A percentile compares a stretch with the other conserved stretches of the same genome.
Evolutionary conservation across 2,888 invertebrate species (phyloP).

Genomic region (Eudasyphora cyanicolor): DNA sequence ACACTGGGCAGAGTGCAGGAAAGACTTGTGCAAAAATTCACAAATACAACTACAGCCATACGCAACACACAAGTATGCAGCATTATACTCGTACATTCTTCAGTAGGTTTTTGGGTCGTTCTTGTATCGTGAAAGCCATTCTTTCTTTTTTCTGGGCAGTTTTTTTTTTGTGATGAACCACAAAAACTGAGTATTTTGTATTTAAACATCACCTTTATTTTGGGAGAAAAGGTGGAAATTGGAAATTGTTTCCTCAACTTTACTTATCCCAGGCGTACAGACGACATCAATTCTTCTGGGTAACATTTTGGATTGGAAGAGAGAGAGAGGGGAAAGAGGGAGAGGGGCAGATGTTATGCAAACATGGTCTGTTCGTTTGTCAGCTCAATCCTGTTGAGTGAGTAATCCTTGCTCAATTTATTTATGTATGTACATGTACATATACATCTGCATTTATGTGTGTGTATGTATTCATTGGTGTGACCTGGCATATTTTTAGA

Average conservation of each 20-base stretch:
- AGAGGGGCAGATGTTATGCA: no score
- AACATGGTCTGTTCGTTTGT: neutral
- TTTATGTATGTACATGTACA: no score
- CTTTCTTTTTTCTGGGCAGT: neutral
- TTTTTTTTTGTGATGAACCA: neutral
- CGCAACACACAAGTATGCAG: neutral
- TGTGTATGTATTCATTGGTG: neutral
- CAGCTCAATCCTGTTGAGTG: neutral
- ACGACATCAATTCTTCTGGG: neutral
- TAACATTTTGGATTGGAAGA: neutral
- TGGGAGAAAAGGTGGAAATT: neutral
- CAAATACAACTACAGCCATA: neutral
- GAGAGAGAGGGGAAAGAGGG: no score
- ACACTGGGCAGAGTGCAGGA: no score
- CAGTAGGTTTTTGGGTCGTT: neutral
- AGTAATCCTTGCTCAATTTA: neutral
- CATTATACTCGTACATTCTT: no score
- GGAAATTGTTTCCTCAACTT: neutral
- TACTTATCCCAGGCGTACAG: neutral
- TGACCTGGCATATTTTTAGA: neutral
- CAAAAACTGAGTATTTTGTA: neutral
- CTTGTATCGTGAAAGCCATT: neutral
- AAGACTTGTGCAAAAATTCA: neutral
- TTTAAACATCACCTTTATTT: neutral
- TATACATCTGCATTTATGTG: no score